Evolutionary conservation across 2,797 vertebrate species (phyloP).

Genomic region (Sebastes aleutianus): DNA sequence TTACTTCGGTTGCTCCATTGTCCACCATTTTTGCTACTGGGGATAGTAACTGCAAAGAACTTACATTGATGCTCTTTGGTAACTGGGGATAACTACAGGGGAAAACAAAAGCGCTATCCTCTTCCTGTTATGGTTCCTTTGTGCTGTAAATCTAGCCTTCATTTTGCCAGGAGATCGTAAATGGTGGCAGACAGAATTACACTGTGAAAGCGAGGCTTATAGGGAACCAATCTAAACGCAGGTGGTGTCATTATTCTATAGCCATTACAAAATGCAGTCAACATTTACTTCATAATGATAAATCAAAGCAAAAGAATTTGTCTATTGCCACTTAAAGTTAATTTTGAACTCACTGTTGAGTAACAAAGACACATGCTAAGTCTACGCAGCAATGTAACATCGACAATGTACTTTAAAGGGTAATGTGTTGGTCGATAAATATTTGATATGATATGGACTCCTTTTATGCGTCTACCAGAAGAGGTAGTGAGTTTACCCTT

Average conservation of each 20-base stretch:
- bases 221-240: neutral
- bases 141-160: neutral
- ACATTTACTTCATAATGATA: neutral
- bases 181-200: neutral
- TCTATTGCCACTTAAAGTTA: neutral
- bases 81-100: neutral
- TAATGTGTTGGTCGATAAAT: neutral
- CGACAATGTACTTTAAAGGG: neutral
- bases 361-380: neutral
- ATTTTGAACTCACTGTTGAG: neutral
- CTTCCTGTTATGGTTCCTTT: neutral
- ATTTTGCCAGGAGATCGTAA: neutral
- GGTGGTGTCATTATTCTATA: neutral
- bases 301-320: neutral
- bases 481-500: slow-evolving; percentile 19
- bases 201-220: neutral
- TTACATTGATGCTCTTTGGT: neutral
- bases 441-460: neutral
- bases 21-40: neutral
- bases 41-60: neutral
- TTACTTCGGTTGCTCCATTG: neutral
- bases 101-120: neutral
- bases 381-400: neutral
- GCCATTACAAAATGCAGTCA: neutral
- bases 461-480: slow-evolving; percentile 5